Evolutionary conservation across 2,888 invertebrate genomes (phyloP), one percentile per base, ranked within the genome.

Genomic region (Philereme transversata): DNA sequence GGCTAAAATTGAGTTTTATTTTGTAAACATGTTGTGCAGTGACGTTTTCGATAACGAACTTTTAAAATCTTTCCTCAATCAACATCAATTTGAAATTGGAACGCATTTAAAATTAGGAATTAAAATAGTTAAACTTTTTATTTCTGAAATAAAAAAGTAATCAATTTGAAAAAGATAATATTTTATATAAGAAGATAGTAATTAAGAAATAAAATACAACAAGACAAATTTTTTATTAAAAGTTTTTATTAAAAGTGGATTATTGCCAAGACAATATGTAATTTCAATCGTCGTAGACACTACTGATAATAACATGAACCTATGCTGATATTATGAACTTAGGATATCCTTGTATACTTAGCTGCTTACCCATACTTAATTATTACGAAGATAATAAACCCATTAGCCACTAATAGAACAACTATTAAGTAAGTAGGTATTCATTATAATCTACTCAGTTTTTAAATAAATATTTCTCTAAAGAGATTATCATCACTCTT

Each of bases 271-370:
- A 22, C 1, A 22, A 22, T 1, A n/a, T n/a, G n/a, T n/a, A 22
- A 22, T 3, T 22, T 22, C 22, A 22, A 22, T 22, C 22, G 22
- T 22, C 22, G 22, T 22, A 22, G 22, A 3, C 3, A 22, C 22
- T 22, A 22, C 22, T 22, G 22, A 2, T 22, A 22, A 2, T 22
- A 22, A 22, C 22, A 47, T 5, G 44, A 77, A 82, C 73, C 83
- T 82, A 86, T 83, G 82, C 82, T 80, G 84, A 83, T 75, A 84
- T 77, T 69, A 60, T 62, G 57, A 74, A 70, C 71, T 71, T 55
- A 47, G 50, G 46, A 51, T 22, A 51, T 41, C 46, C 55, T 51
- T 54, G 49, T 53, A n/a, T n/a, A 44, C 52, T 47, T 45, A 59
- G 49, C 48, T 47, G 6, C 5, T n/a, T 48, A 52, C 36, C 47